Percentiles rank a stretch among this genome's conserved stretches.
These are phyloP conservation scores for Calameuta idolon DNA, from an alignment of 2,888 invertebrate species.

Conservation along the genomic window DNA sequence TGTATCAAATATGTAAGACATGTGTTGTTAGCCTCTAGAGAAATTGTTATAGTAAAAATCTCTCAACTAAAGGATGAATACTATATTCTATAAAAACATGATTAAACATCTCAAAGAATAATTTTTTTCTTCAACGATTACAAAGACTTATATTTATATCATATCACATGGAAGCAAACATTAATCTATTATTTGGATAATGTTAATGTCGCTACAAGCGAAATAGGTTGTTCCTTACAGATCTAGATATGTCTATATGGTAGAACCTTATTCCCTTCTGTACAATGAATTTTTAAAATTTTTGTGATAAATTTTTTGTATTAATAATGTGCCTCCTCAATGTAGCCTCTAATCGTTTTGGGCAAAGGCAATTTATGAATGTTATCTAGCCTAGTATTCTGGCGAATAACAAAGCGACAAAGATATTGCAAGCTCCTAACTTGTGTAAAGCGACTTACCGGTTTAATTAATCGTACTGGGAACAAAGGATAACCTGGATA, in stretches of 20 bases:
- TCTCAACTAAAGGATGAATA: background rate
- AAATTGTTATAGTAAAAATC: background rate
- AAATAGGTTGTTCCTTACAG: background rate
- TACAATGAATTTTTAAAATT: background rate
- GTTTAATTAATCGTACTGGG: slow-evolving; percentile 80
- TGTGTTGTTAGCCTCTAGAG: background rate
- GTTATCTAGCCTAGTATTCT: slow-evolving; percentile 75
- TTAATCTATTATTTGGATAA: background rate
- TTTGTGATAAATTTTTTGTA: background rate
- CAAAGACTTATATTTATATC: background rate
- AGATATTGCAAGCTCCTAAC: slow-evolving; percentile 79
- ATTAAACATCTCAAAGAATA: background rate
- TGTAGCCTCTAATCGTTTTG: slow-evolving; percentile 70
- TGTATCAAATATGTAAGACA: background rate
- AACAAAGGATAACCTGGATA: slow-evolving; percentile 77
- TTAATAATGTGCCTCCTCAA: slow-evolving; percentile 64
- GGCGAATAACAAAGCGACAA: slow-evolving; percentile 80
- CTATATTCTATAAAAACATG: background rate
- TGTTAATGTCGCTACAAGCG: background rate
- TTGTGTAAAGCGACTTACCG: slow-evolving; percentile 80
- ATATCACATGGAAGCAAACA: background rate
- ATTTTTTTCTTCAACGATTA: background rate
- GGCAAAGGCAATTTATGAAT: slow-evolving; percentile 79
- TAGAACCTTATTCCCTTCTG: background rate
- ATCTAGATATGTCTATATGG: background rate